phyloP scores from a whole-genome alignment of 1,140 invertebrate genomes.

The Atta colombica region DNA sequence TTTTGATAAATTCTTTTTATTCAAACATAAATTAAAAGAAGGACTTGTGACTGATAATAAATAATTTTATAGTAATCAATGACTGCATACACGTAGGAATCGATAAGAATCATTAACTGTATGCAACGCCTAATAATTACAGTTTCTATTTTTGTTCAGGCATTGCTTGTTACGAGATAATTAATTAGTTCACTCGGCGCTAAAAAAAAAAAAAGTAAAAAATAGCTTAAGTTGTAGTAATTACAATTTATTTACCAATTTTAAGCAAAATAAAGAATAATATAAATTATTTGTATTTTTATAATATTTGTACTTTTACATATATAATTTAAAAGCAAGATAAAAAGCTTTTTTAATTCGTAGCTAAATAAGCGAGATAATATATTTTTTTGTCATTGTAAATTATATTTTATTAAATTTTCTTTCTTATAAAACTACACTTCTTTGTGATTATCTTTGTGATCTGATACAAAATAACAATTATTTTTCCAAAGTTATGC shows the following conservation, averaged over 20 bases:
- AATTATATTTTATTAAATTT: neutral
- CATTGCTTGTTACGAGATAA: slow-evolving; percentile 68
- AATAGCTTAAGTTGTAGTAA: slow-evolving; percentile 67
- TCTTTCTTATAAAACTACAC: neutral
- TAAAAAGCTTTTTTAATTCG: neutral
- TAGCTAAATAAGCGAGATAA: neutral
- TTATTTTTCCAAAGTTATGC: slow-evolving; percentile 71
- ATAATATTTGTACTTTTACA: neutral
- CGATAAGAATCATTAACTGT: slow-evolving; percentile 41
- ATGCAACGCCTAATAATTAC: slow-evolving; percentile 65
- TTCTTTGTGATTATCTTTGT: neutral
- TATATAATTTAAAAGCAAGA: neutral
- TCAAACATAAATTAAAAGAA: neutral
- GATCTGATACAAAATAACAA: slow-evolving; percentile 70
- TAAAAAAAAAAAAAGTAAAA: slow-evolving; percentile 35
- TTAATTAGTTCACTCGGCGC: slow-evolving; percentile 68
- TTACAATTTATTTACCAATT: slow-evolving; percentile 41
- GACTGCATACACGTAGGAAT: slow-evolving; percentile 1
- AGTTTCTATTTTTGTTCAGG: slow-evolving; percentile 59
- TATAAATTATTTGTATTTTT: neutral
- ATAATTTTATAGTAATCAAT: slow-evolving; percentile 7
- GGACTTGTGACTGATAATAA: neutral
- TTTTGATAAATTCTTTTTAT: neutral
- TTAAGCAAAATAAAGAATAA: neutral
- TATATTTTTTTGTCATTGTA: neutral